Evolutionary conservation across 2,113 vertebrate genomes (phyloP), one percentile per base, ranked within the genome.

Genomic region (Struthidea cinerea): DNA sequence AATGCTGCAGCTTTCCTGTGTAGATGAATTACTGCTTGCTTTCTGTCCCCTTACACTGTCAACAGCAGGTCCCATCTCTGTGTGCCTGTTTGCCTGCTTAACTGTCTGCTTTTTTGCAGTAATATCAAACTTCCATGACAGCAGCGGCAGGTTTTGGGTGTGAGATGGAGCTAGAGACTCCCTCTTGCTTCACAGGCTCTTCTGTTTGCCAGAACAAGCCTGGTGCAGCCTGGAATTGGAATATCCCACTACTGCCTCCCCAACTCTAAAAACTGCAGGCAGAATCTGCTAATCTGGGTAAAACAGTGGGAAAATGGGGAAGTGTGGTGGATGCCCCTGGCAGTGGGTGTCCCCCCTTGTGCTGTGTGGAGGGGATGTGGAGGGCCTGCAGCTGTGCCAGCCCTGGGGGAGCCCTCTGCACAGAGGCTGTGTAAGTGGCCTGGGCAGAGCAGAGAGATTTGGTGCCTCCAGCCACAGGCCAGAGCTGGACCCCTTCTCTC

Each of bases 391-490:
- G 64, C 81, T 2, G 5, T 9, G 27, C 28, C 35, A 4, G 46
- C 71, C 50, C 37, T 1, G 2, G 50, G 55, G 50, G 33, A 70
- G 1, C 20, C 46, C 7, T 20, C 21, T 32, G 68, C 20, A 0
- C 50, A 3, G 49, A 8, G 5, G 18, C 46, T 55, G 42, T 10
- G 27, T 1, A 2, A 16, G n/a, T 2, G 4, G 18, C 44, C 39
- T 44, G 49, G 74, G 55, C 13, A 1, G 23, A 10, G 52, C 69
- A 23, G 65, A 42, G 26, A 22, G 6, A 4, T 3, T 1, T 0
- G 1, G 35, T 16, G 61, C 27, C 67, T 15, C 28, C 67, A 28
- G 71, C 39, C 49, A 4, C 77, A 12, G 65, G 7, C 52, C 69
- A 18, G 30, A 50, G 73, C 76, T 19, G 41, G 8, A 33, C 8